Base-by-base conservation (phyloP, 2,797 vertebrate genomes). In the Chelon auratus region DNA sequence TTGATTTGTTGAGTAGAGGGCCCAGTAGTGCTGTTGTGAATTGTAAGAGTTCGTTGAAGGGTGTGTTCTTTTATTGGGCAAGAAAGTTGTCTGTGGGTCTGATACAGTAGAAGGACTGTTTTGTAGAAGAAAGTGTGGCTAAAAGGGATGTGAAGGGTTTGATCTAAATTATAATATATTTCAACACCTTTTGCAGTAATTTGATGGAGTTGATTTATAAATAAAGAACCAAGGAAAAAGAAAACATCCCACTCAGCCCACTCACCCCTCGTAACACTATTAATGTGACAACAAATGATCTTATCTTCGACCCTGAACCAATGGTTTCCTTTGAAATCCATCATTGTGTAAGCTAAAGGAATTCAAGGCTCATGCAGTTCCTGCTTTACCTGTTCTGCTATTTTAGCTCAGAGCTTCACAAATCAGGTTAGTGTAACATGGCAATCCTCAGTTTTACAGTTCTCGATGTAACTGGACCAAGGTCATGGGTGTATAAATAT, bases 1-100 rank as follows among this genome's bases (percentile, higher is more conserved):
- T 88, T 86, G 83, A 68, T 76, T 72, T 60, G 72, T 77, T 33
- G 30, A 33, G 30, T 8, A 33, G 30, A 33, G 30, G 30, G 5
- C 30, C 7, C 30, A 33, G 30, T 6, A 8, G 6, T 33, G 30
- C 30, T 33, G 30, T 33, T 33, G 30, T 33, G 30, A 33, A 11
- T 6, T 18, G 14, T 43, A 22, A 4, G 26, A 39, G 6, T 36
- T 13, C 13, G 53, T 14, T 11, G 2, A 42, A 62, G 78, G 77
- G 84, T 6, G 83, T 89, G 78, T 52, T 42, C 13, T 58, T 18
- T 45, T 18, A 39, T 12, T 11, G 17, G 22, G 15, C 3, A 58
- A 20, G 5, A 62, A 53, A 40, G 22, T 15, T 8, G 5, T 30
- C 14, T 47, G 39, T 43, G 56, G 22, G 24, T 69, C 24, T 17